Base-by-base conservation (phyloP, 2,113 vertebrate genomes). In the Sula dactylatra region DNA sequence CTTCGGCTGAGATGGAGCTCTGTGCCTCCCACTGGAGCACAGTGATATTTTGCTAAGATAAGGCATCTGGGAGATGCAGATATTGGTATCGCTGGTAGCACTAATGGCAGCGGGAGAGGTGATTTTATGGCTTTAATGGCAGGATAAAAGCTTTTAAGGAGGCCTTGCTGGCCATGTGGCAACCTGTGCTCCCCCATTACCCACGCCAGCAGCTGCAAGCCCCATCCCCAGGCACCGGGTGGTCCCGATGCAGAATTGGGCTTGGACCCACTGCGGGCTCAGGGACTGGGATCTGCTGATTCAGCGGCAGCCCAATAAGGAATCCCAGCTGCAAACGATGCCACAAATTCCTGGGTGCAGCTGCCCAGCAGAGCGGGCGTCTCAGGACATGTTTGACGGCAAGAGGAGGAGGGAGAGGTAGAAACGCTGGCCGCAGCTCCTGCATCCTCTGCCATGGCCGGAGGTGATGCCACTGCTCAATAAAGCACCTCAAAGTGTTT, bases 11-110 rank as follows among this genome's bases (percentile, higher is more conserved):
- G n/a, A 2, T 0, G 5, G 45, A 14, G 21, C 26, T 0, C 45
- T 20, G 19, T 13, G 56, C 31, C 20, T 52, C 36, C 19, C 9
- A 0, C 8, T 0, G 4, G 58, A 31, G 32, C 27, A 1, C 1
- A 1, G 10, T 8, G 15, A 11, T 24, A 5, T 5, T 31, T n/a
- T 16, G 34, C 34, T 13, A 12, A 77, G 72, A 61, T 8, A 18
- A 50, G 25, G 25, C 2, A 2, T 10, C 11, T 2, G 4, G 32
- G 54, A 47, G 10, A 13, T 1, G 11, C 1, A 1, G 29, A 27
- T 18, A 21, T 9, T 4, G 26, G 2, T 24, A 21, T 34, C 25
- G 1, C 27, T 16, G 5, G 49, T 34, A 29, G 59, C 11, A 2
- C 4, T 1, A 15, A 13, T 4, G 32, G 50, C 56, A 44, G 54